These are phyloP conservation scores for Antrozous pallidus DNA, from an alignment of 2,797 vertebrate genomes.

Conservation along the genomic window DNA sequence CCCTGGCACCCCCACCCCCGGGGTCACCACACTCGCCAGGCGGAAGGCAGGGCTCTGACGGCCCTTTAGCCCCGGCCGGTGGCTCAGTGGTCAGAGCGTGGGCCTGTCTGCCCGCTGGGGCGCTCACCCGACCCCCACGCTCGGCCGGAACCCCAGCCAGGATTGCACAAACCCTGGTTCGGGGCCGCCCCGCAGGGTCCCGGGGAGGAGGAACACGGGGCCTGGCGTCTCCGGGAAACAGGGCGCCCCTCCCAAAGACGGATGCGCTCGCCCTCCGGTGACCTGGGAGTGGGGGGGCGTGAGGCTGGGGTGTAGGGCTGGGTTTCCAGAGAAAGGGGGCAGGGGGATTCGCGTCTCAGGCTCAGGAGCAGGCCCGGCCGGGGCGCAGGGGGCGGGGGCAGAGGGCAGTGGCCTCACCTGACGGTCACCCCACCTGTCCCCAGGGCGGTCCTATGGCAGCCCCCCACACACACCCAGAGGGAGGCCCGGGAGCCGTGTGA, in stretches of 20 bases:
- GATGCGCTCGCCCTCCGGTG: neutral
- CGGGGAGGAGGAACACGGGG: neutral
- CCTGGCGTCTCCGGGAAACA: neutral
- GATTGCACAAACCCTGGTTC: neutral
- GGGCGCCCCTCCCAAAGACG: fast-evolving
- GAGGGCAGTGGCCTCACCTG: too few species aligned
- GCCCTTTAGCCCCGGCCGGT: neutral
- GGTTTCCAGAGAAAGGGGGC: neutral
- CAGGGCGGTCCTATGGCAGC: too few species aligned
- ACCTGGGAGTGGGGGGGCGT: neutral
- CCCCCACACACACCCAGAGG: too few species aligned
- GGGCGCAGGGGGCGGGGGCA: too few species aligned
- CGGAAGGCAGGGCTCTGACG: fast-evolving
- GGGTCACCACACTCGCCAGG: too few species aligned
- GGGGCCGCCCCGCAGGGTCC: fast-evolving
- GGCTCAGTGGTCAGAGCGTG: too few species aligned
- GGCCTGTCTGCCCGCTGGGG: fast-evolving
- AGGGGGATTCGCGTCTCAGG: neutral
- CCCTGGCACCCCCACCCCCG: fast-evolving
- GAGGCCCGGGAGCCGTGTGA: fast-evolving
- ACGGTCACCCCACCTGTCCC: too few species aligned
- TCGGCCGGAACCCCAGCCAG: neutral
- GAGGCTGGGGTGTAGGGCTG: neutral
- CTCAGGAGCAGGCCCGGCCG: fast-evolving
- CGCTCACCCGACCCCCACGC: neutral